Conservation (phyloP, 2,888 invertebrate species). For the Lampropteryx suffumata region DNA sequence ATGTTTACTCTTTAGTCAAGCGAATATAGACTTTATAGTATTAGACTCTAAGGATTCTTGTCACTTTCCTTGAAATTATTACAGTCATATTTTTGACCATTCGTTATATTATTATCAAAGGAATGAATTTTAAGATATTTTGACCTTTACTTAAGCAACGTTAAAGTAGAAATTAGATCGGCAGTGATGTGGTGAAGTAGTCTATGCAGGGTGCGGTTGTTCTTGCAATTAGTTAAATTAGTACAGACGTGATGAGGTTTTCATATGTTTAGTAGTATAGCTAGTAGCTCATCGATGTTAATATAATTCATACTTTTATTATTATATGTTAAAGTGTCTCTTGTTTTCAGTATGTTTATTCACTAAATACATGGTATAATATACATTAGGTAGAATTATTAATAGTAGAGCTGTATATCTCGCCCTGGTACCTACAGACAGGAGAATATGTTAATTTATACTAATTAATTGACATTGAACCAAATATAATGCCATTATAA, state of each 20-base stretch:
- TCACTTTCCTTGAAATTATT: background rate
- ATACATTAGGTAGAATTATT: too few species aligned
- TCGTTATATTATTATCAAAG: background rate
- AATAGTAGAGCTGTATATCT: too few species aligned
- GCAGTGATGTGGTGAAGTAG: background rate
- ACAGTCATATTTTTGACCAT: conserved; percentile 13
- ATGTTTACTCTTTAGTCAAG: conserved; percentile 13
- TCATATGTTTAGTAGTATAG: too few species aligned
- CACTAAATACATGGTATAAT: too few species aligned
- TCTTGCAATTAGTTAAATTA: conserved; percentile 74
- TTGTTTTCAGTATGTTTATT: too few species aligned
- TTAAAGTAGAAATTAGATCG: conserved; percentile 21
- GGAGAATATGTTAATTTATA: too few species aligned
- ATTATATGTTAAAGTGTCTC: too few species aligned
- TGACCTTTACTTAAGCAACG: background rate
- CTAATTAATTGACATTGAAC: too few species aligned
- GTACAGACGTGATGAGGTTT: conserved; percentile 44
- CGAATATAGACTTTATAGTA: conserved; percentile 33
- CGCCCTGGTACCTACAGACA: too few species aligned
- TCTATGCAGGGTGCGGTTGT: conserved; percentile 34
- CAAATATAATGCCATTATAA: too few species aligned
- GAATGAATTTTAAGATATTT: background rate
- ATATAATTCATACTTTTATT: too few species aligned
- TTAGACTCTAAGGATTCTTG: background rate
- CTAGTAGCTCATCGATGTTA: too few species aligned